phyloP scores from a whole-genome alignment of 2,888 invertebrate species.

The Diplazon laetatorius region DNA sequence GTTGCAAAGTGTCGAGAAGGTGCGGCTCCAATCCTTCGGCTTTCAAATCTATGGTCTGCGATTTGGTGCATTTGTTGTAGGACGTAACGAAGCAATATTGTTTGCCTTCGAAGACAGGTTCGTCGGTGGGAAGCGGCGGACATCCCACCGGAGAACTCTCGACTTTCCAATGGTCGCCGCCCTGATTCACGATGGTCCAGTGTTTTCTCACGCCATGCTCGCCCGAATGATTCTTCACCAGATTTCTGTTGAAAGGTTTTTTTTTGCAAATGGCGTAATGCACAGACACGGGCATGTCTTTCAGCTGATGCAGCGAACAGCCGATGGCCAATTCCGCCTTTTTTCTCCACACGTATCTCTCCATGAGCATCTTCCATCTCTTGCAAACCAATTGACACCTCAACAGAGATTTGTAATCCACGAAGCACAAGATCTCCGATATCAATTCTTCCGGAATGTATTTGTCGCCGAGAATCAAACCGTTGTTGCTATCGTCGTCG shows the following conservation, averaged over 20 bases:
- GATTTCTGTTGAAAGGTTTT: constrained; percentile 82
- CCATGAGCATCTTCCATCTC: constrained; percentile 83
- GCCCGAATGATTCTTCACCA: constrained; percentile 84
- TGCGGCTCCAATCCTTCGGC: constrained; percentile 79
- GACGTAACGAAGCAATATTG: constrained; percentile 85
- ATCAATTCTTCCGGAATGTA: constrained; percentile 84
- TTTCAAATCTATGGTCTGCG: constrained; percentile 82
- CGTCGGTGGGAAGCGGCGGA: constrained; percentile 80
- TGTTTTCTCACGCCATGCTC: constrained; percentile 76
- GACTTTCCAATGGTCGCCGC: constrained; percentile 83
- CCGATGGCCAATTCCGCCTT: constrained; percentile 76
- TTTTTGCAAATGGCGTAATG: constrained; percentile 82
- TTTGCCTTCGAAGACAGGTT: constrained; percentile 81
- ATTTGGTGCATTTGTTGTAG: constrained; percentile 82
- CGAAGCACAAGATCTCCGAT: constrained; percentile 80
- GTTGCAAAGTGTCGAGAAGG: constrained; percentile 83
- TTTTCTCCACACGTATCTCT: constrained; percentile 81
- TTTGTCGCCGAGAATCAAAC: constrained; percentile 76
- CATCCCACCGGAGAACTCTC: constrained; percentile 83
- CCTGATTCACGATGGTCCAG: constrained; percentile 81
- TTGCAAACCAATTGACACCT: constrained; percentile 83
- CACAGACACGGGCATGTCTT: constrained; percentile 80
- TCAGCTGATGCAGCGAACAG: constrained; percentile 71
- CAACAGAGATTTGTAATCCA: constrained; percentile 80
- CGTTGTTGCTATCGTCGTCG: constrained; percentile 76